phyloP scores from a whole-genome alignment of 2,888 invertebrate species.

The Drosophila glabriapex region DNA sequence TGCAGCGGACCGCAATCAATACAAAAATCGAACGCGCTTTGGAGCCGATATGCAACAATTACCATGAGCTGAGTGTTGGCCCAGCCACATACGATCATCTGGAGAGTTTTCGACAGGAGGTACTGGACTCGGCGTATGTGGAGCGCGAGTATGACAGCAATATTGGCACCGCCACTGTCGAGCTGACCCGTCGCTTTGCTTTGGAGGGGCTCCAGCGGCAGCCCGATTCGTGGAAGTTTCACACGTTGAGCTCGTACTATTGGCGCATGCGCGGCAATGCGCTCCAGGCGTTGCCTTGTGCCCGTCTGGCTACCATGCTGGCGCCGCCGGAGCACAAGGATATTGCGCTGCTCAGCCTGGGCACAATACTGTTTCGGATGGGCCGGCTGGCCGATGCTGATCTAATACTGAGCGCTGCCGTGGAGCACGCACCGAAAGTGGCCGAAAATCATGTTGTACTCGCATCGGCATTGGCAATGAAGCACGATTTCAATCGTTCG shows the following conservation, averaged over 20 bases:
- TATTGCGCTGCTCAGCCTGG: slow-evolving; percentile 83
- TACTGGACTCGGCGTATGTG: slow-evolving; percentile 69
- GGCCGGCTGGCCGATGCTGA: slow-evolving; percentile 82
- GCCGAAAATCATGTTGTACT: slow-evolving; percentile 84
- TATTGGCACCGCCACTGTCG: slow-evolving; percentile 66
- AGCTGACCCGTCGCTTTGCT: slow-evolving; percentile 70
- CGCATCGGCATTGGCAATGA: slow-evolving; percentile 81
- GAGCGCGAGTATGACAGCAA: slow-evolving; percentile 77
- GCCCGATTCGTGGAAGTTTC: slow-evolving; percentile 83
- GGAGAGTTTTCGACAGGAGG: slow-evolving; percentile 73
- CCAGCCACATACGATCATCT: slow-evolving; percentile 81
- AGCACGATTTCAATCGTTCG: slow-evolving; percentile 83
- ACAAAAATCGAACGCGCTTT: slow-evolving; percentile 19
- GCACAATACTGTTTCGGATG: slow-evolving; percentile 83
- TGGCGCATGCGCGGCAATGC: slow-evolving; percentile 84
- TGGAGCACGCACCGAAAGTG: slow-evolving; percentile 82
- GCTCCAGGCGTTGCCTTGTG: slow-evolving; percentile 83
- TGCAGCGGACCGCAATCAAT: slow-evolving; percentile 30
- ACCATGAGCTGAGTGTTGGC: slow-evolving; percentile 60
- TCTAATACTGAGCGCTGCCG: slow-evolving; percentile 79
- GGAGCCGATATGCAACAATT: slow-evolving; percentile 74
- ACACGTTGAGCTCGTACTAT: slow-evolving; percentile 83
- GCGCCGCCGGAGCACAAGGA: slow-evolving; percentile 82
- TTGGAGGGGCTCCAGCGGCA: slow-evolving; percentile 76
- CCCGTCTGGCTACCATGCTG: slow-evolving; percentile 79